Evolutionary conservation across 2,888 invertebrate species (phyloP).

Genomic region (Sminthurinus aureus): DNA sequence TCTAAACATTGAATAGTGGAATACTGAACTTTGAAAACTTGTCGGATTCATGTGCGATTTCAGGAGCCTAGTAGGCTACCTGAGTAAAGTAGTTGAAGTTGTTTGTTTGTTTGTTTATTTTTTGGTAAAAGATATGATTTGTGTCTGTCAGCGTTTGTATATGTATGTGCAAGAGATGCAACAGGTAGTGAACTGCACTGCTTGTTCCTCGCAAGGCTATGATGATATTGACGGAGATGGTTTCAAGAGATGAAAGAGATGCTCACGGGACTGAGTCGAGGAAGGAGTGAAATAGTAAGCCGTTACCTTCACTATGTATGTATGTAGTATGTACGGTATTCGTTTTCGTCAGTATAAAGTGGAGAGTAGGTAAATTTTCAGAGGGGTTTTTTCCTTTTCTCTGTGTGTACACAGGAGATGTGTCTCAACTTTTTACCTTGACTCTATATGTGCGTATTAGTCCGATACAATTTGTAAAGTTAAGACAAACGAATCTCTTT

Average conservation of each 20-base stretch:
- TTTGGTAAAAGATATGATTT: neutral
- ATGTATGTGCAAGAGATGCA: constrained; percentile 6
- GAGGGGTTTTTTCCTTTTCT: too few species aligned
- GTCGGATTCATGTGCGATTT: neutral
- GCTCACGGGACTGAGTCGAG: constrained; percentile 13
- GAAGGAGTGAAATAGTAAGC: constrained; percentile 11
- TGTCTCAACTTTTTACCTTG: too few species aligned
- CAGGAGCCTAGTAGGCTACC: neutral
- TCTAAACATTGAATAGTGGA: too few species aligned
- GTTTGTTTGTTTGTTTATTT: neutral
- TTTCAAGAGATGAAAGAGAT: constrained; percentile 22
- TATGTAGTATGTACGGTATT: neutral
- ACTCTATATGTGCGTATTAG: too few species aligned
- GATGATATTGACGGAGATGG: neutral
- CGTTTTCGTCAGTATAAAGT: neutral
- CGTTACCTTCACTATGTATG: constrained; percentile 19
- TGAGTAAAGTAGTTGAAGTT: neutral
- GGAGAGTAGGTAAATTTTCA: neutral
- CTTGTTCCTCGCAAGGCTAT: neutral
- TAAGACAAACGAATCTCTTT: too few species aligned
- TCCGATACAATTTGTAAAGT: too few species aligned
- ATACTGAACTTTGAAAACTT: neutral
- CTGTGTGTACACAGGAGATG: too few species aligned
- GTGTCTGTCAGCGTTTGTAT: neutral
- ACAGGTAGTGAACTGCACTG: constrained; percentile 21